Evolutionary conservation across 1,140 invertebrate species (phyloP).

Genomic region (Drosophila sucinea): DNA sequence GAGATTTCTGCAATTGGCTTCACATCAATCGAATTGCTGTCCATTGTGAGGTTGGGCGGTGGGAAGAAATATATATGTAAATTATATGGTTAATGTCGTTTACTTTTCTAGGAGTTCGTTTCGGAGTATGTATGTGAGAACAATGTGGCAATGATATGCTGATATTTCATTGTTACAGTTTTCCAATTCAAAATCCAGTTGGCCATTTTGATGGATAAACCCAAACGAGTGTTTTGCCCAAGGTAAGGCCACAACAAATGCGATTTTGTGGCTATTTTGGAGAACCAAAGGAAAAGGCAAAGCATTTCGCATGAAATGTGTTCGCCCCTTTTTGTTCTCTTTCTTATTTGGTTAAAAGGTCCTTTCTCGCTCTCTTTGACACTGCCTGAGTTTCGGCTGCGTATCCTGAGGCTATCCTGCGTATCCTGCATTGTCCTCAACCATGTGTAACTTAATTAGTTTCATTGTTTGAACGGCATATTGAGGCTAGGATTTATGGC

Average conservation of each 20-base stretch:
- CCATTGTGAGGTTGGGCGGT: neutral
- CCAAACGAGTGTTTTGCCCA: neutral
- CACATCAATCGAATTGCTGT: neutral
- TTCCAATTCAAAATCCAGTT: neutral
- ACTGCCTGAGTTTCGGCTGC: neutral
- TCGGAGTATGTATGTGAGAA: neutral
- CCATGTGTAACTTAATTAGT: constrained; percentile 25
- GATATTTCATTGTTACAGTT: neutral
- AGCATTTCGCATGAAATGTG: constrained; percentile 6
- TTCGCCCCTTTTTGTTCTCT: neutral
- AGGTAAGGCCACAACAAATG: neutral
- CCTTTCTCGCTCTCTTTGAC: neutral
- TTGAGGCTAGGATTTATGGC: constrained; percentile 15
- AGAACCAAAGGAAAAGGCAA: constrained; percentile 1
- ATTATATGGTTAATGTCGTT: neutral
- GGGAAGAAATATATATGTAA: neutral
- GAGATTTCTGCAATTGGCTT: neutral
- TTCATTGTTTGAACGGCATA: constrained; percentile 20
- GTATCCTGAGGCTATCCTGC: no score
- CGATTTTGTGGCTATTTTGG: neutral
- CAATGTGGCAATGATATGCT: neutral
- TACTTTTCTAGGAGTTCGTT: neutral
- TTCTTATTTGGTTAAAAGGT: no score
- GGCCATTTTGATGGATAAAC: neutral
- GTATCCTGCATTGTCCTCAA: constrained; percentile 12